Percentiles rank a stretch among this genome's conserved stretches.
Evolutionary conservation across 1,140 invertebrate genomes (phyloP).

Genomic region (Drosophila tsacasi): DNA sequence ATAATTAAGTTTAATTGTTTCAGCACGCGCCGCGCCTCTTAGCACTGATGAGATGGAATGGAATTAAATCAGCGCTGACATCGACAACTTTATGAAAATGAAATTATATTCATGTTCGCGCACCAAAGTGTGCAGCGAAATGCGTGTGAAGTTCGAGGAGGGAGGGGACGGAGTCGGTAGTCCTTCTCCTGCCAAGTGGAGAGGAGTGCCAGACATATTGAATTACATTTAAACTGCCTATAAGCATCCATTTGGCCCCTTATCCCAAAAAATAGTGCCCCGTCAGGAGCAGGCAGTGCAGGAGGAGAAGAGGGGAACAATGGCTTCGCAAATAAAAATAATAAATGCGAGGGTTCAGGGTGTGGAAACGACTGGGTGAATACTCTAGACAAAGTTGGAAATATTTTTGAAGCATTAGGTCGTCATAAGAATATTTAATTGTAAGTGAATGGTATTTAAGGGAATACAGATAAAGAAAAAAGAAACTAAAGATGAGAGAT

Average conservation of each 20-base stretch:
- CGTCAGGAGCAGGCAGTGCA: constrained; percentile 37
- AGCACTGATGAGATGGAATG: constrained; percentile 64
- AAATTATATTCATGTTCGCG: constrained; percentile 68
- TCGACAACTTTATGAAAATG: constrained; percentile 83
- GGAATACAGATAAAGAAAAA: too few relatives aligned
- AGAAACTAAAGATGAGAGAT: too few relatives aligned
- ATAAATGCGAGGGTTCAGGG: background rate
- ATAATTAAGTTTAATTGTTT: constrained; percentile 84
- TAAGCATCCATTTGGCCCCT: constrained; percentile 52
- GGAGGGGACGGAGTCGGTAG: background rate
- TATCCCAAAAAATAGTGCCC: constrained; percentile 52
- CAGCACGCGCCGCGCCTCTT: constrained; percentile 54
- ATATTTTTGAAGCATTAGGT: too few relatives aligned
- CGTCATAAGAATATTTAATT: too few relatives aligned
- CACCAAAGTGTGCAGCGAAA: constrained; percentile 72
- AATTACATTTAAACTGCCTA: constrained; percentile 83
- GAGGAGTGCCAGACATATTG: constrained; percentile 63
- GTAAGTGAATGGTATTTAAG: too few relatives aligned
- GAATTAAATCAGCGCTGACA: constrained; percentile 82
- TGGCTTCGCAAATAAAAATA: constrained; percentile 11
- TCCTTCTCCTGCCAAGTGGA: constrained; percentile 16
- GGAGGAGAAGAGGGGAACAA: constrained; percentile 27
- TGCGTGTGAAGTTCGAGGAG: constrained; percentile 11
- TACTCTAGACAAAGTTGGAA: background rate
- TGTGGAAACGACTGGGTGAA: background rate